phyloP scores from a whole-genome alignment of 2,113 vertebrate species.

The Scomber japonicus region DNA sequence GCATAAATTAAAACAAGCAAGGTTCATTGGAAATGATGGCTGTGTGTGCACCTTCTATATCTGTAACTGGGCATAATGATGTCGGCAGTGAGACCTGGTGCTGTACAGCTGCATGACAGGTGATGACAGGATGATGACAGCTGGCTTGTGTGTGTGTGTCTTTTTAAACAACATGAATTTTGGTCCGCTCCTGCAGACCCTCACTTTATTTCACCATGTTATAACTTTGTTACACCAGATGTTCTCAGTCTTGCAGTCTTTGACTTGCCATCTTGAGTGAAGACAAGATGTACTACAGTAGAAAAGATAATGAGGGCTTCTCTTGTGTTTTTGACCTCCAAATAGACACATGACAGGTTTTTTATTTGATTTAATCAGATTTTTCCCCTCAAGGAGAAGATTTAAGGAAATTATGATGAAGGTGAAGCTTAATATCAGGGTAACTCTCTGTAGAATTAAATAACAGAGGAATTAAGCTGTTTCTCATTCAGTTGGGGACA shows the following conservation, averaged over 20 bases:
- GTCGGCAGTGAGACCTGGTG: constrained; percentile 18
- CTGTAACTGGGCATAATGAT: neutral
- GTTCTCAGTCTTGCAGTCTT: neutral
- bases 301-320: neutral
- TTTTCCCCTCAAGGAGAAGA: neutral
- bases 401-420: neutral
- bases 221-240: neutral
- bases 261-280: neutral
- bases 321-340: neutral
- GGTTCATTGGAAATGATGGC: constrained; percentile 8
- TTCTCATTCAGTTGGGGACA: neutral
- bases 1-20: constrained; percentile 10
- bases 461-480: neutral
- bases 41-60: neutral
- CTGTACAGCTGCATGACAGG: constrained; percentile 21
- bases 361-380: neutral
- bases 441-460: neutral
- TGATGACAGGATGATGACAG: constrained; percentile 22
- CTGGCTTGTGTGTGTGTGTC: neutral
- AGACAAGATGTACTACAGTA: neutral
- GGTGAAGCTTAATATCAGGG: neutral
- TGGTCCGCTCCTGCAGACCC: neutral
- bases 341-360: neutral
- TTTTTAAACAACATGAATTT: constrained; percentile 4
- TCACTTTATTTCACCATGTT: neutral